These are phyloP conservation scores for Euzetes globulus DNA, from an alignment of 2,888 invertebrate genomes.

Conservation along the genomic window DNA sequence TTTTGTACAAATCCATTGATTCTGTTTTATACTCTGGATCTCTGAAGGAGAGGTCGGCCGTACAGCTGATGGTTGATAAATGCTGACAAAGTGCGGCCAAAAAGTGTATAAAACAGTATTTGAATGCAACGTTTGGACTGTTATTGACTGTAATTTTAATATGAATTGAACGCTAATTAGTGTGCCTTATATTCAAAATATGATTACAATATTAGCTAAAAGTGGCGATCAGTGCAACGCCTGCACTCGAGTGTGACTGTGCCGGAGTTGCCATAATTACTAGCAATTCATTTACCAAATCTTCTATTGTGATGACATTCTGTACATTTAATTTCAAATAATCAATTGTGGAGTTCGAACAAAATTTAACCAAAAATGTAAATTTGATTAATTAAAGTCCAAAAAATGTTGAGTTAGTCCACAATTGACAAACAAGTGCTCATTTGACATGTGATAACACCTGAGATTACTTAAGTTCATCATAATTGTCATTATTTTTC, in stretches of 20 bases:
- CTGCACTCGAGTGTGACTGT: neutral
- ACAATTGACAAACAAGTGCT: neutral
- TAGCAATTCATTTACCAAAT: neutral
- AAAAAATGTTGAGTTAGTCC: no score
- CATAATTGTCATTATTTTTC: neutral
- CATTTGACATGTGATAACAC: conserved; percentile 4
- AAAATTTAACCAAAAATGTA: neutral
- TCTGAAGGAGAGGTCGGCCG: no score
- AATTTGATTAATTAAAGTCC: neutral
- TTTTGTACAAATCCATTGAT: no score
- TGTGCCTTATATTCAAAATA: conserved; percentile 8
- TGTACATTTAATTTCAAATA: neutral
- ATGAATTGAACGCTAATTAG: conserved; percentile 9
- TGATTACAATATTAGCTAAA: neutral
- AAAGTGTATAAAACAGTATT: neutral
- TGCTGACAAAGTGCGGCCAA: neutral
- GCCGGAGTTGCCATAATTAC: neutral
- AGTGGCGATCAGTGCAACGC: neutral
- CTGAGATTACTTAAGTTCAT: conserved; percentile 4
- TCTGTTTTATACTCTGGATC: no score
- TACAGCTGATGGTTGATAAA: no score
- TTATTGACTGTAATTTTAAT: neutral
- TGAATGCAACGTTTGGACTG: neutral
- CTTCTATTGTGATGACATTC: neutral
- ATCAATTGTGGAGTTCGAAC: neutral